A percentile compares a stretch with the other conserved stretches of the same genome.
phyloP scores from a whole-genome alignment of 2,888 invertebrate species.

The Venusia cambrica region DNA sequence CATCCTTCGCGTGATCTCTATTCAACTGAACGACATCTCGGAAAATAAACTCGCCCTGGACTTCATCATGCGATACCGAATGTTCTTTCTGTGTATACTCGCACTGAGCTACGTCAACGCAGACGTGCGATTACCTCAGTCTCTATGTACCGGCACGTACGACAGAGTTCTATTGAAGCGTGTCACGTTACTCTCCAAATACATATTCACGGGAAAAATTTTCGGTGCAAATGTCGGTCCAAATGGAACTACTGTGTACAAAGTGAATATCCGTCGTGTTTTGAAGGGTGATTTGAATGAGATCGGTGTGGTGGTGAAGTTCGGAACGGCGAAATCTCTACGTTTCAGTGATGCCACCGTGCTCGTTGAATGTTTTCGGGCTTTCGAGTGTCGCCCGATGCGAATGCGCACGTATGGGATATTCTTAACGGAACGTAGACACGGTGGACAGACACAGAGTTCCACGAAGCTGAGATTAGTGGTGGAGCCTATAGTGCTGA shows the following conservation, averaged over 20 bases:
- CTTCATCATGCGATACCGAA: slow-evolving; percentile 32
- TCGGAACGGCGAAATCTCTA: slow-evolving; percentile 49
- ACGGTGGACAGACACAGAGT: slow-evolving; percentile 32
- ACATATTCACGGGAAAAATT: slow-evolving; percentile 69
- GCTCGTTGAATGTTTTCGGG: slow-evolving; percentile 49
- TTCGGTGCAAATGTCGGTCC: slow-evolving; percentile 45
- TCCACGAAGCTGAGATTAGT: slow-evolving; percentile 49
- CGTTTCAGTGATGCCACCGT: slow-evolving; percentile 62
- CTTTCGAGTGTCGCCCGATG: slow-evolving; percentile 47
- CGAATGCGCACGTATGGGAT: slow-evolving; percentile 62
- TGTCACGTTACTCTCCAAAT: slow-evolving; percentile 57
- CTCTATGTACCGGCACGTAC: slow-evolving; percentile 47
- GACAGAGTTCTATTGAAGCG: slow-evolving; percentile 57
- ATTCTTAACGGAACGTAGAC: slow-evolving; percentile 56
- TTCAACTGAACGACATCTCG: slow-evolving; percentile 11
- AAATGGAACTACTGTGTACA: slow-evolving; percentile 51
- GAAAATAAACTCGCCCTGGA: slow-evolving; percentile 16
- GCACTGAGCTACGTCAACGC: slow-evolving; percentile 37
- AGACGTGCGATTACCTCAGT: slow-evolving; percentile 38
- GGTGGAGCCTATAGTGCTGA: slow-evolving; percentile 59
- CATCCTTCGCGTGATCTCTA: slow-evolving; percentile 34
- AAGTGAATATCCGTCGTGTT: slow-evolving; percentile 66
- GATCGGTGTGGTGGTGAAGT: slow-evolving; percentile 53
- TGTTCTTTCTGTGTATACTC: slow-evolving; percentile 45
- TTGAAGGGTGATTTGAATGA: slow-evolving; percentile 69